Evolutionary conservation across 2,797 vertebrate species (phyloP), one percentile per base, ranked within the genome.

Genomic region (Rachycentron canadum): DNA sequence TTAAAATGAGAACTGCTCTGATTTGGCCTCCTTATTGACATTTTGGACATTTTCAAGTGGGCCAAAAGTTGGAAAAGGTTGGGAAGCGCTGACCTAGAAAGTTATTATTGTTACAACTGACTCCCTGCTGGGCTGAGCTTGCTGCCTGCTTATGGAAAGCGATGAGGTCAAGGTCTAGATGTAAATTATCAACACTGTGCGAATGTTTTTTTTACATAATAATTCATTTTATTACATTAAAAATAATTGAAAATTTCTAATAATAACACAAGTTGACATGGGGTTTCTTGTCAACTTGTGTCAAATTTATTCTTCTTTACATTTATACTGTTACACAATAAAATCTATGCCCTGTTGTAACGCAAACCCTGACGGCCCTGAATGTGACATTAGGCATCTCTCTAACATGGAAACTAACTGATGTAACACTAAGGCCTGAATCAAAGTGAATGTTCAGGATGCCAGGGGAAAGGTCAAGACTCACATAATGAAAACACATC

Each of bases 401-500:
- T 55, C 16, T 69, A 40, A 76, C 9, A 66, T 43, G n/a, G 38
- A 69, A 81, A 82, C 52, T 34, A n/a, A 38, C 14, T 75, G 66
- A 73, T 69, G 69, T 32, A 55, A 66, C 23, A 19, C 58, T 49
- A 56, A 61, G 17, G 38, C 11, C 43, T 61, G 77, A 81, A 81
- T 78, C 68, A 87, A 81, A 82, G 55, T 41, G 34, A 78, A 73
- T 8, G 71, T 75, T 63, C 28, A 47, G 26, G 25, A 49, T 64
- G 53, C 40, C 53, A 62, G 62, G 36, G 43, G 13, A 81, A 65
- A 78, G 68, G 67, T 82, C 55, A 69, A n/a, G 63, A 52, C 63
- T 59, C 16, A 21, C 7, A 1, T 49, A 58, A 84, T 49, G 30
- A 87, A 76, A 83, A 71, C 17, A 21, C 32, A 82, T 85, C 61